Percentiles rank a stretch among this genome's conserved stretches.
These are phyloP conservation scores for Allygus modestus DNA, from an alignment of 2,888 invertebrate genomes.

Conservation along the genomic window DNA sequence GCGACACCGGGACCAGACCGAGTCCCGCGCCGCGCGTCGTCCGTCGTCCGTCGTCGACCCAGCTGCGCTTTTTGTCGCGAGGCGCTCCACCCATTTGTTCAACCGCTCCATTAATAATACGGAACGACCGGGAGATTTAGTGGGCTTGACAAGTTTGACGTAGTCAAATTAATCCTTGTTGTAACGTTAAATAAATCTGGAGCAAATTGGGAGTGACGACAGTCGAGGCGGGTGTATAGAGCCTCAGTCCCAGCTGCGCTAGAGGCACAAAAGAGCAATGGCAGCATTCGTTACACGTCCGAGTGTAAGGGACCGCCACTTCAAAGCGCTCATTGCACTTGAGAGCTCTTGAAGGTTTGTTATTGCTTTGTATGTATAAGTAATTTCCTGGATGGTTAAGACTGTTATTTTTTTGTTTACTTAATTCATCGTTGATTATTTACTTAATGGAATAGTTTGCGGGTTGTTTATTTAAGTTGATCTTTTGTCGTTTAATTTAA, in stretches of 20 bases:
- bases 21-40: neutral
- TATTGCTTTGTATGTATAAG: no score
- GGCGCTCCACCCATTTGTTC: constrained; percentile 18
- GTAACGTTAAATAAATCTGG: constrained; percentile 28
- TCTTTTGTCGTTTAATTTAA: no score
- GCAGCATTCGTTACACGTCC: neutral
- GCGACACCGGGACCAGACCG: neutral
- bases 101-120: neutral
- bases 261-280: neutral
- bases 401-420: no score
- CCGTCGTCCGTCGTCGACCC: neutral
- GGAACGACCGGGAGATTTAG: constrained; percentile 24
- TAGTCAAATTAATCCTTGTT: constrained; percentile 34
- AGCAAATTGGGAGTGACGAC: constrained; percentile 41
- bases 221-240: neutral
- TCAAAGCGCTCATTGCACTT: neutral
- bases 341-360: no score
- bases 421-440: no score
- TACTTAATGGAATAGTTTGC: no score
- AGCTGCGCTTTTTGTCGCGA: constrained; percentile 37
- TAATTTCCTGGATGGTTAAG: no score
- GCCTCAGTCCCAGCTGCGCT: neutral
- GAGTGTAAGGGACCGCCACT: neutral
- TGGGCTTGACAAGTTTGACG: constrained; percentile 26
- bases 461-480: no score